Evolutionary conservation across 2,797 vertebrate genomes (phyloP).

Genomic region (Crocidura indochinensis): DNA sequence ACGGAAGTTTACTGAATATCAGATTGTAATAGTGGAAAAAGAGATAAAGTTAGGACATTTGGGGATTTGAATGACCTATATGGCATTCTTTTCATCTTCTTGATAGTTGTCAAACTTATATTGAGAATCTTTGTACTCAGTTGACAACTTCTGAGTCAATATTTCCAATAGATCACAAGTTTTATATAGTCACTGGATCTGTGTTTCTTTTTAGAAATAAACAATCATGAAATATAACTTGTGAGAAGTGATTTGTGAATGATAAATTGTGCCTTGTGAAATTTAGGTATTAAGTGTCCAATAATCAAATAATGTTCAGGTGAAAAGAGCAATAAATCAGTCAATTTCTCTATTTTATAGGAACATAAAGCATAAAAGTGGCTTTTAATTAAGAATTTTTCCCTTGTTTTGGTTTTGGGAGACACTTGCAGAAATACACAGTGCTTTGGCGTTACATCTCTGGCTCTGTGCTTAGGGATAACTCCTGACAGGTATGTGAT

Average conservation of each 20-base stretch:
- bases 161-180: background rate
- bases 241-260: background rate
- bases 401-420: no score
- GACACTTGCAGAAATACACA: no score
- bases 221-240: background rate
- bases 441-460: no score
- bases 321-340: background rate
- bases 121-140: background rate
- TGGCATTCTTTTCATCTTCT: background rate
- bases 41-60: no score
- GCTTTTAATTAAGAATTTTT: background rate
- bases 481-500: no score
- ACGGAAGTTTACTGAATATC: background rate
- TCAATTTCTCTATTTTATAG: background rate
- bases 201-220: background rate
- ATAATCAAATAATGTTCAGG: background rate
- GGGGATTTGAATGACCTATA: background rate
- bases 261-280: background rate
- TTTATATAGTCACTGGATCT: background rate
- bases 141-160: background rate
- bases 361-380: constrained; percentile 21
- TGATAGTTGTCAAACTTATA: background rate
- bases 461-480: no score
- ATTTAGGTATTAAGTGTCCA: background rate
- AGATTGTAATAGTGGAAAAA: background rate